These are phyloP conservation scores for Entomobrya proxima DNA, from an alignment of 2,888 invertebrate species.

Conservation along the genomic window DNA sequence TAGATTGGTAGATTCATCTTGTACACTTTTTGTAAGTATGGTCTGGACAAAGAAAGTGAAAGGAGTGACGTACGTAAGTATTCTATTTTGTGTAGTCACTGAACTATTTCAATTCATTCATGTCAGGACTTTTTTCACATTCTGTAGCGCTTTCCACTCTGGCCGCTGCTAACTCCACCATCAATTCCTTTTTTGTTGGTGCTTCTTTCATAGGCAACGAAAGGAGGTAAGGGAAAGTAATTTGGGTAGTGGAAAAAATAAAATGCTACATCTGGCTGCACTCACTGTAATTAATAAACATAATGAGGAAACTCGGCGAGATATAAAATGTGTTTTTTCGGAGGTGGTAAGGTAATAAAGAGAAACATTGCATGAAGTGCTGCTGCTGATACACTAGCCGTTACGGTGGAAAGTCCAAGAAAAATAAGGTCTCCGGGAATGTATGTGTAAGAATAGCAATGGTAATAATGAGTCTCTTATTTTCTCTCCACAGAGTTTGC, in stretches of 20 bases:
- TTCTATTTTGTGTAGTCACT: not conserved
- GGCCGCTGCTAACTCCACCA: not conserved
- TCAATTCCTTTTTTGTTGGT: not conserved
- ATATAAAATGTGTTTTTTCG: not conserved
- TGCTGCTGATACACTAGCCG: too few relatives aligned
- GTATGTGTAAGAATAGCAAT: not conserved
- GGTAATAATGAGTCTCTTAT: not conserved
- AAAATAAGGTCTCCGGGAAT: too few relatives aligned
- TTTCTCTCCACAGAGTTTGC: not conserved
- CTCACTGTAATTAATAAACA: conserved; percentile 5
- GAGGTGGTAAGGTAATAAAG: not conserved
- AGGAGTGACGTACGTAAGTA: too few relatives aligned
- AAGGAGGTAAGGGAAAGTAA: not conserved
- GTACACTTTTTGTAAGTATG: not conserved
- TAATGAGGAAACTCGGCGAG: conserved; percentile 1
- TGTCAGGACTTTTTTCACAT: not conserved
- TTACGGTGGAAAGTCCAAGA: too few relatives aligned
- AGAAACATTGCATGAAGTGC: too few relatives aligned
- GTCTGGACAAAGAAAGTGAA: not conserved
- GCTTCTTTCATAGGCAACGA: not conserved
- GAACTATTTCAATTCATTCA: conserved; percentile 23
- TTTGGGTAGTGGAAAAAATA: not conserved
- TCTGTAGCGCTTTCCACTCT: not conserved
- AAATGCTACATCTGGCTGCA: not conserved
- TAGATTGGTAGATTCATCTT: not conserved